Base-by-base conservation (phyloP, 1,140 invertebrate species). In the Drosophila navojoa region DNA sequence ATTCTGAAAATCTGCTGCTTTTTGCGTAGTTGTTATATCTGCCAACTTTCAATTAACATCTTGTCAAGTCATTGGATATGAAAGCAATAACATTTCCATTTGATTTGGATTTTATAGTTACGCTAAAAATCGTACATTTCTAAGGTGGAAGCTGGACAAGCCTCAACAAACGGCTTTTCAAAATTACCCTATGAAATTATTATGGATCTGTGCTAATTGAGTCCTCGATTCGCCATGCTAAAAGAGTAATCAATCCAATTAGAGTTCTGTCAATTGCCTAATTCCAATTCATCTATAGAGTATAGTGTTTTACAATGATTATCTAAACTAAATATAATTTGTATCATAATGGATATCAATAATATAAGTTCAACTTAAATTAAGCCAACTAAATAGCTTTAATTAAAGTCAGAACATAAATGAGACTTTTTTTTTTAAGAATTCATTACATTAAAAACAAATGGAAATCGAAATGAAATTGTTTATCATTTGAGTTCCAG, bases 121-220 rank as follows among this genome's bases (percentile, higher is more conserved):
- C 15, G 49, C 42, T 59, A 70, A 76, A 70, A 63, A 11, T 77
- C 40, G 22, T 60, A 74, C 25, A 49, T 53, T 44, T 22, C 38
- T 47, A 25, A 52, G 71, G 35, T 29, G 38, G 27, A 11, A 19
- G 10, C 19, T 16, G 27, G 57, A 58, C 53, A n/a, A 15, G 25
- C 42, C 53, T 57, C 27, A 50, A 64, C 54, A 50, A 45, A 13
- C 19, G 22, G 49, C 50, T 9, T 35, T 35, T 45, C 19, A 13
- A 19, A 49, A 54, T 42, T 13, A 16, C n/a, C 3, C 9, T 10
- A 49, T 61, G 27, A 40, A 16, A 50, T 71, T 52, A 45, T 64
- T 49, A 64, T 47, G 13, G 54, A 29, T 32, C 35, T 22, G 47
- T 71, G 62, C 32, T 63, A 62, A 70, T 62, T 70, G 59, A 70